phyloP scores from a whole-genome alignment of 2,888 invertebrate species.

The Nemotelus nigrinus region DNA sequence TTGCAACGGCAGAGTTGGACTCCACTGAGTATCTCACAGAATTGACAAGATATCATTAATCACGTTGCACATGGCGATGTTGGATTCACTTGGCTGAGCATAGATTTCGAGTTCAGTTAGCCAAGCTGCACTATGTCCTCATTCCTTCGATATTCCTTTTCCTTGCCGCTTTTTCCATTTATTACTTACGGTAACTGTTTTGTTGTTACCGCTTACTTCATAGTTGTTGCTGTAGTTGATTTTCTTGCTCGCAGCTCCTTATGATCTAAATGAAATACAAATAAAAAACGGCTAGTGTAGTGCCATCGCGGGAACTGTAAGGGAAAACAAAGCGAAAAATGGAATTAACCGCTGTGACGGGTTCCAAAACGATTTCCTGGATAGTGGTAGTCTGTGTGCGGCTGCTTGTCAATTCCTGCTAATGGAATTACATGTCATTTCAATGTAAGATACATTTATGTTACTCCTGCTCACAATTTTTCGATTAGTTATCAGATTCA shows the following conservation, averaged over 20 bases:
- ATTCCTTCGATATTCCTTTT: constrained; percentile 38
- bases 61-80: constrained; percentile 59
- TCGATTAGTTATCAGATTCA: too few species aligned
- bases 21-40: constrained; percentile 56
- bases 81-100: constrained; percentile 40
- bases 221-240: constrained; percentile 7
- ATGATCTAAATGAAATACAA: too few species aligned
- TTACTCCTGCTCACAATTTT: too few species aligned
- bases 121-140: constrained; percentile 27
- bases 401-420: neutral
- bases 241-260: neutral
- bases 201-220: constrained; percentile 34
- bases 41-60: constrained; percentile 66
- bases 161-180: constrained; percentile 33
- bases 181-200: constrained; percentile 33
- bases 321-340: neutral
- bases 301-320: neutral
- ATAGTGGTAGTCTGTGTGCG: neutral
- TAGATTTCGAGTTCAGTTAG: constrained; percentile 9
- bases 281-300: neutral
- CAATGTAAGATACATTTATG: too few species aligned
- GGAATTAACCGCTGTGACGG: neutral
- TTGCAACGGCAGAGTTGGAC: constrained; percentile 53
- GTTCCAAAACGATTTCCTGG: neutral
- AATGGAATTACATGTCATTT: neutral